These are phyloP conservation scores for Tenthredo mesomela DNA, from an alignment of 2,888 invertebrate genomes.

Conservation along the genomic window DNA sequence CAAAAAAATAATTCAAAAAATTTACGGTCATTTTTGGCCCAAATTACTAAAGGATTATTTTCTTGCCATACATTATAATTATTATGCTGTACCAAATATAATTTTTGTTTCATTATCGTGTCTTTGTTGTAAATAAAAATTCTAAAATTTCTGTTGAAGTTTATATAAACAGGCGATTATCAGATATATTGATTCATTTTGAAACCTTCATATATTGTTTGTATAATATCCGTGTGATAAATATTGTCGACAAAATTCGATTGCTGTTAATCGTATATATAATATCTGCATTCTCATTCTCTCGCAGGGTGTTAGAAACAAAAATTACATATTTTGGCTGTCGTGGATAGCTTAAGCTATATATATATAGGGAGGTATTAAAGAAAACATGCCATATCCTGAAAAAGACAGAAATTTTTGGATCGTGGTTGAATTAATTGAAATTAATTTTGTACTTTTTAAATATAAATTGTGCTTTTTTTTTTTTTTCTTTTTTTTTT, in stretches of 20 bases:
- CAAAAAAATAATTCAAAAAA: background rate
- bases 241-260: slow-evolving; percentile 1
- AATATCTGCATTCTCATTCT: slow-evolving; percentile 3
- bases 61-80: background rate
- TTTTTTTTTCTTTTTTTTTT: slow-evolving; percentile 5
- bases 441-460: slow-evolving; percentile 47
- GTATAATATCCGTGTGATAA: slow-evolving; percentile 12
- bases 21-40: slow-evolving; percentile 17
- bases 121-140: background rate
- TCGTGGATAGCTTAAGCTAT: slow-evolving; percentile 43
- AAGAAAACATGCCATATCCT: slow-evolving; percentile 74
- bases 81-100: slow-evolving; percentile 10
- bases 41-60: slow-evolving; percentile 26
- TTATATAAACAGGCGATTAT: background rate
- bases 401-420: slow-evolving; percentile 76
- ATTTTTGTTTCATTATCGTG: slow-evolving; percentile 31
- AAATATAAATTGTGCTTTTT: background rate
- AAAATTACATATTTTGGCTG: slow-evolving; percentile 56
- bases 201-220: background rate
- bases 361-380: slow-evolving; percentile 55
- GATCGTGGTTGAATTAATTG: slow-evolving; percentile 63
- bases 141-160: background rate
- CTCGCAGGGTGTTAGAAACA: slow-evolving; percentile 44
- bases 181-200: background rate
- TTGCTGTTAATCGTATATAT: slow-evolving; percentile 23